A percentile compares a stretch with the other conserved stretches of the same genome.
phyloP scores from a whole-genome alignment of 2,113 vertebrate genomes.

The Camelus bactrianus region DNA sequence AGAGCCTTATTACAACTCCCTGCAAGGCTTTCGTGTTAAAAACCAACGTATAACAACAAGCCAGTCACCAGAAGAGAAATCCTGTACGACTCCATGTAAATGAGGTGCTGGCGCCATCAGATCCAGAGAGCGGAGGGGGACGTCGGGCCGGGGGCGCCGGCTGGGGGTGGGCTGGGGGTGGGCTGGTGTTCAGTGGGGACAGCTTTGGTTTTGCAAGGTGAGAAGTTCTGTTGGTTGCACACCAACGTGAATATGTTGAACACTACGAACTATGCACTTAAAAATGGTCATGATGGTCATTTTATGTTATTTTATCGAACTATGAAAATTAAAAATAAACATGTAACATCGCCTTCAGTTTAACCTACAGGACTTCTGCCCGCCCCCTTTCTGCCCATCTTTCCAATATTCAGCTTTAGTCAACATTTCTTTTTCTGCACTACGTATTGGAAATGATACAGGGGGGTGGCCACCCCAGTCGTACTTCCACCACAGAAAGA shows the following conservation, averaged over 20 bases:
- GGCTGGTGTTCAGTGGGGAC: no score
- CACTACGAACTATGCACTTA: background rate
- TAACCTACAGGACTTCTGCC: no score
- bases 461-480: background rate
- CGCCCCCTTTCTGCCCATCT: background rate
- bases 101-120: background rate
- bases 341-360: background rate
- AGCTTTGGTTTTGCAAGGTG: background rate
- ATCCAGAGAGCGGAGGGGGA: no score
- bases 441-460: background rate
- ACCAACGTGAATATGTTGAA: background rate
- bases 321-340: background rate
- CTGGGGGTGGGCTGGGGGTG: background rate
- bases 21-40: background rate
- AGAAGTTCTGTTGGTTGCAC: background rate
- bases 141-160: no score
- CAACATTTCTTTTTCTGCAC: background rate
- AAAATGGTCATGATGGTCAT: background rate
- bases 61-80: background rate
- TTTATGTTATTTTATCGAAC: background rate
- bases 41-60: background rate
- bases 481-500: background rate
- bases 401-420: no score
- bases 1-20: background rate
- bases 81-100: background rate